phyloP scores from a whole-genome alignment of 2,113 vertebrate genomes.

The Dermatemys mawii region DNA sequence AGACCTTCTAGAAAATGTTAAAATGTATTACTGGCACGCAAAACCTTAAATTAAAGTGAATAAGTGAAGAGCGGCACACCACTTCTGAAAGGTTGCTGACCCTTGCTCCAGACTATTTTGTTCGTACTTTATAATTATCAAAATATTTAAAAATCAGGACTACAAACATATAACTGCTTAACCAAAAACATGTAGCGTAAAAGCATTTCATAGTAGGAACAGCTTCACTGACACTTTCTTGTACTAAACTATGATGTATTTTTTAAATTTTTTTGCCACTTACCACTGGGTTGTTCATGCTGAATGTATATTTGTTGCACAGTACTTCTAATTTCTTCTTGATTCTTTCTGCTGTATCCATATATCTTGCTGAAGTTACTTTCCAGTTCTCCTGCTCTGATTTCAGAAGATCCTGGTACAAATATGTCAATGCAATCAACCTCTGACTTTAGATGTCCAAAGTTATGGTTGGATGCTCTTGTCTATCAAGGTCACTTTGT shows the following conservation, averaged over 20 bases:
- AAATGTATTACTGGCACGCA: too few species aligned
- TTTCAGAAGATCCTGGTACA: constrained; percentile 72
- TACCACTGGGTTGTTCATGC: constrained; percentile 78
- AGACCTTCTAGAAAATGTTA: too few species aligned
- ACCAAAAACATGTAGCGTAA: not conserved
- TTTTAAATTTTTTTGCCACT: too few species aligned
- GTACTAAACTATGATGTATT: not conserved
- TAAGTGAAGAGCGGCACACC: too few species aligned
- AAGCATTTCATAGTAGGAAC: not conserved
- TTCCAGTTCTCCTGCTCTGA: constrained; percentile 74
- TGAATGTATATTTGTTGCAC: constrained; percentile 69
- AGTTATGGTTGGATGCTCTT: not conserved
- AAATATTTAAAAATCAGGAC: not conserved
- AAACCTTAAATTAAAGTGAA: too few species aligned
- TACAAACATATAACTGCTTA: not conserved
- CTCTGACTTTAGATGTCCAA: not conserved
- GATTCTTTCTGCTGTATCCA: constrained; percentile 80
- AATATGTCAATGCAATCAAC: constrained; percentile 51
- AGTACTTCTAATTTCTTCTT: constrained; percentile 77
- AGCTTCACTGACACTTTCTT: not conserved
- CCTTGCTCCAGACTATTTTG: not conserved
- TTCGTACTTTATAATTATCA: not conserved
- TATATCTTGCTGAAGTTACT: constrained; percentile 71
- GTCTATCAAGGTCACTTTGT: not conserved
- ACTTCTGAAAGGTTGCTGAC: too few species aligned